phyloP scores from a whole-genome alignment of 1,140 invertebrate genomes.

The Drosophila leontia region DNA sequence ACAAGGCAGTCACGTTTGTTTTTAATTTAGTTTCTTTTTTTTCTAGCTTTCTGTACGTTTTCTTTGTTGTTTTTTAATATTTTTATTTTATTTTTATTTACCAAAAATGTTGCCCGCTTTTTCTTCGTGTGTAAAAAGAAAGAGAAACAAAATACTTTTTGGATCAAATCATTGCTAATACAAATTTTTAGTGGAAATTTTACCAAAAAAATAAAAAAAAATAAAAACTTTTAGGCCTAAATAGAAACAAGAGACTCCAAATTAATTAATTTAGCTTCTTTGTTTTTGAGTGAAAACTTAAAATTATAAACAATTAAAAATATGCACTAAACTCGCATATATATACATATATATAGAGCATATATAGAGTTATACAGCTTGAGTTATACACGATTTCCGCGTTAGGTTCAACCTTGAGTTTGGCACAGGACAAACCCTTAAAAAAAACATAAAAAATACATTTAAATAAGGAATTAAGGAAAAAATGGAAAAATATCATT shows the following conservation, averaged over 20 bases:
- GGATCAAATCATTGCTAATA: conserved; percentile 63
- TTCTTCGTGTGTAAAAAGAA: conserved; percentile 19
- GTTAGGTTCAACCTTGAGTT: conserved; percentile 43
- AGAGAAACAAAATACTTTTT: conserved; percentile 45
- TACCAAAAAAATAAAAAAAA: conserved; percentile 38
- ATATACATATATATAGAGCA: conserved; percentile 20
- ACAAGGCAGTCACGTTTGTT: conserved; percentile 33
- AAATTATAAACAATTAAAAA: conserved; percentile 1
- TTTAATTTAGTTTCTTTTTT: conserved; percentile 13
- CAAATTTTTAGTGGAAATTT: conserved; percentile 81
- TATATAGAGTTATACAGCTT: conserved; percentile 41
- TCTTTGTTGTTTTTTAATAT: conserved; percentile 13
- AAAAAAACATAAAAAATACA: conserved; percentile 13
- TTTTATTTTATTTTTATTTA: background rate
- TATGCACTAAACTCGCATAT: conserved; percentile 27
- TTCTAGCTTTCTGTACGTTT: conserved; percentile 36
- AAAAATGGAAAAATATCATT: conserved; percentile 64
- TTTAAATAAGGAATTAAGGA: conserved; percentile 9
- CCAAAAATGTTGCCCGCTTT: conserved; percentile 51
- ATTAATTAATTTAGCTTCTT: conserved; percentile 48
- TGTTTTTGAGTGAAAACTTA: conserved; percentile 12
- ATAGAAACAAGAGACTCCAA: conserved; percentile 62
- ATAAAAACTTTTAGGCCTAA: conserved; percentile 49
- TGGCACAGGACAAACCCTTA: conserved; percentile 26
- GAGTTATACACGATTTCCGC: conserved; percentile 40